These are phyloP conservation scores for Episyrphus balteatus DNA, from an alignment of 1,140 invertebrate genomes.

Conservation along the genomic window DNA sequence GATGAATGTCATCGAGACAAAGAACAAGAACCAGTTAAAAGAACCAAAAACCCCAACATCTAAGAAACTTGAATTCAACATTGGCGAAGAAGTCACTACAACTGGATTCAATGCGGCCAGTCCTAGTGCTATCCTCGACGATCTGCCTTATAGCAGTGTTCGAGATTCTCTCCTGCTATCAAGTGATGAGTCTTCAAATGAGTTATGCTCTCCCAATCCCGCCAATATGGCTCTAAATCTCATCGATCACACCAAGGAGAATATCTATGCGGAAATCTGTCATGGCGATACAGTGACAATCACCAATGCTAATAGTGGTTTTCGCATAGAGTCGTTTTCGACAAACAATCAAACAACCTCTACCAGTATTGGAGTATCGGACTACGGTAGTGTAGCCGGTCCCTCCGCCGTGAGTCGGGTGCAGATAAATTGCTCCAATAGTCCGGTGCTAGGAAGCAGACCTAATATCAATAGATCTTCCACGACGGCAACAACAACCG, in stretches of 20 bases:
- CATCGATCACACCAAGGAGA: conserved; percentile 41
- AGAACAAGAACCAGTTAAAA: background rate
- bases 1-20: conserved; percentile 26
- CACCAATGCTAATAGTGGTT: background rate
- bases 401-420: conserved; percentile 19
- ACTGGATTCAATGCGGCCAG: conserved; percentile 26
- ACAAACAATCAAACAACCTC: too few relatives aligned
- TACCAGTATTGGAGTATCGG: too few relatives aligned
- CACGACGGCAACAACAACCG: background rate
- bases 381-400: background rate
- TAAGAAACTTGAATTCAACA: conserved; percentile 9
- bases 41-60: background rate
- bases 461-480: background rate
- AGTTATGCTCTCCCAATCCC: background rate
- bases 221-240: conserved; percentile 5
- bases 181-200: conserved; percentile 11
- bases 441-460: conserved; percentile 12
- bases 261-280: conserved; percentile 50
- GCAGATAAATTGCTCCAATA: conserved; percentile 25
- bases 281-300: conserved; percentile 13
- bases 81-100: conserved; percentile 19
- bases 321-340: too few relatives aligned
- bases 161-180: conserved; percentile 28
- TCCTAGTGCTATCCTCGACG: conserved; percentile 36
- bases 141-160: conserved; percentile 33